A percentile compares a stretch with the other conserved stretches of the same genome.
Conservation (phyloP, 1,140 invertebrate genomes). For the Cotesia chilonis region DNA sequence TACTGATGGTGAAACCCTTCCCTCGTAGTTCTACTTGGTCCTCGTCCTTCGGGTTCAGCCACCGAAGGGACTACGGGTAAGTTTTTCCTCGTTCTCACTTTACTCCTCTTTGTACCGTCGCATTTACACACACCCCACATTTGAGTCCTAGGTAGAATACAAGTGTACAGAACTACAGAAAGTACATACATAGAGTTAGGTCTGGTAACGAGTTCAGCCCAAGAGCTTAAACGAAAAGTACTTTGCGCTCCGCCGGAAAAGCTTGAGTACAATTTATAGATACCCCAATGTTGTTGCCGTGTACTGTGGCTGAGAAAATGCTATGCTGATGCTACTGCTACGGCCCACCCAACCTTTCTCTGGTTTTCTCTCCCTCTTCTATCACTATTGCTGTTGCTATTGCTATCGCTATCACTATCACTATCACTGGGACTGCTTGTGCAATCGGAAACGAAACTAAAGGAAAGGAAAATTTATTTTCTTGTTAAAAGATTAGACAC, state of each 20-base stretch:
- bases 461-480: too few relatives aligned
- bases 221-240: constrained; percentile 38
- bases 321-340: neutral
- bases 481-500: too few relatives aligned
- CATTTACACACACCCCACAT: neutral
- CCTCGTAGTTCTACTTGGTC: neutral
- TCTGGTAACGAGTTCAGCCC: constrained; percentile 30
- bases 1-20: neutral
- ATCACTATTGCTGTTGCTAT: neutral
- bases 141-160: neutral
- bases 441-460: too few relatives aligned
- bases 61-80: neutral
- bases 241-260: constrained; percentile 35
- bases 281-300: constrained; percentile 10
- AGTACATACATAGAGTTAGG: constrained; percentile 8
- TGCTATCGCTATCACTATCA: neutral
- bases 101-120: neutral
- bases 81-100: constrained; percentile 29
- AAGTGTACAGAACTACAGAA: too few relatives aligned
- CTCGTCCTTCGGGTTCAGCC: too few relatives aligned
- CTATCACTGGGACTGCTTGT: too few relatives aligned
- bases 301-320: constrained; percentile 3
- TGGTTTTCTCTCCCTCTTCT: too few relatives aligned
- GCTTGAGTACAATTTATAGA: constrained; percentile 38
- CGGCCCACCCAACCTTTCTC: too few relatives aligned